Evolutionary conservation across 1,140 invertebrate species (phyloP).

Genomic region (Ylistrum balloti): DNA sequence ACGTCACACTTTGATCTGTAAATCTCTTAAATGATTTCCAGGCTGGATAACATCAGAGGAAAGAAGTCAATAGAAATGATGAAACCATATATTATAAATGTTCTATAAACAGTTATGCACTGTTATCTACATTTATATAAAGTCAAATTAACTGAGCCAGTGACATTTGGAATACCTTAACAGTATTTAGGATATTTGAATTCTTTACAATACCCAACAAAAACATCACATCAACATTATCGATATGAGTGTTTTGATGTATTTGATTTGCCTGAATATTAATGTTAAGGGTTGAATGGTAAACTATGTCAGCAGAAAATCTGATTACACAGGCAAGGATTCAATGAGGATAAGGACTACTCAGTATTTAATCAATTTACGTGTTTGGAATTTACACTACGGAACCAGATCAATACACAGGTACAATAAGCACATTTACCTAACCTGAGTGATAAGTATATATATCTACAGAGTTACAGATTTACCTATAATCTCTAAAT

Average conservation of each 20-base stretch:
- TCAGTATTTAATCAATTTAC: conserved; percentile 22
- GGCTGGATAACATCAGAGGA: neutral
- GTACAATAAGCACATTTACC: conserved; percentile 23
- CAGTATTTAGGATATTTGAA: neutral
- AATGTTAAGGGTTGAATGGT: neutral
- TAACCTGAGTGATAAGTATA: neutral
- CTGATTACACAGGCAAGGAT: conserved; percentile 3
- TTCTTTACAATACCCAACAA: neutral
- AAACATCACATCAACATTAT: neutral
- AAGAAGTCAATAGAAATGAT: neutral
- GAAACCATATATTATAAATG: no score
- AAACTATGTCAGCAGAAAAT: neutral
- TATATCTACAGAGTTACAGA: conserved; percentile 4
- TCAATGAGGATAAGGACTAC: neutral
- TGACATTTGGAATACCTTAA: neutral
- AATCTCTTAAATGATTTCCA: no score
- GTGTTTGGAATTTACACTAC: conserved; percentile 39
- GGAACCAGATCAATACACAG: conserved; percentile 4
- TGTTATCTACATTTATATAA: neutral
- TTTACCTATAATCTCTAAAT: conserved; percentile 16
- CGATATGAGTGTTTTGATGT: neutral
- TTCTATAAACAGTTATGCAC: no score
- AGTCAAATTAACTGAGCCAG: neutral
- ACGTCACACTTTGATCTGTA: no score
- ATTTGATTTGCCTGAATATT: neutral